phyloP scores from a whole-genome alignment of 2,888 invertebrate genomes.

The Drosophila recens region DNA sequence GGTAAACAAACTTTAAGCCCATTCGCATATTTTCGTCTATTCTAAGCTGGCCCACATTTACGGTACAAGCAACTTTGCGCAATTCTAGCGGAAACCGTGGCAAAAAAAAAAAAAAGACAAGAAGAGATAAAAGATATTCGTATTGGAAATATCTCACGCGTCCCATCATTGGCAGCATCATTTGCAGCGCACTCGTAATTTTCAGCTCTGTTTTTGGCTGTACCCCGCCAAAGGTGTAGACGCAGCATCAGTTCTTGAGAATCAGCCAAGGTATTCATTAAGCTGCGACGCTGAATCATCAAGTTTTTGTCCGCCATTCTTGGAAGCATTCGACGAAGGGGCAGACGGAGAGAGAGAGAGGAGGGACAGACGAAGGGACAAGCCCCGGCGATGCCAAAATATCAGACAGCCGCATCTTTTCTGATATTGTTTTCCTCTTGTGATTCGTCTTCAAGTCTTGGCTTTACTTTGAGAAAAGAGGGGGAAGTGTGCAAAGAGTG shows the following conservation, averaged over 20 bases:
- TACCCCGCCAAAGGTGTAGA: conserved; percentile 34
- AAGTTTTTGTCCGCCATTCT: conserved; percentile 56
- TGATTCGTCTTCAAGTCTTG: conserved; percentile 31
- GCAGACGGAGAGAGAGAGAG: background rate
- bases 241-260: conserved; percentile 74
- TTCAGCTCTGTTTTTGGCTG: conserved; percentile 47
- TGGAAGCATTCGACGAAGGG: conserved; percentile 45
- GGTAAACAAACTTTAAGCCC: conserved; percentile 73
- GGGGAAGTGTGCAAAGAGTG: conserved; percentile 12
- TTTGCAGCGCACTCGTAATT: conserved; percentile 70
- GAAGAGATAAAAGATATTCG: conserved; percentile 41
- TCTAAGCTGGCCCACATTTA: conserved; percentile 72
- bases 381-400: conserved; percentile 63
- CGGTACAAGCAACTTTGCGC: conserved; percentile 61
- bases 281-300: conserved; percentile 74
- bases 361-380: conserved; percentile 17
- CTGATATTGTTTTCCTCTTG: conserved; percentile 51
- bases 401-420: conserved; percentile 72
- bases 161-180: conserved; percentile 63
- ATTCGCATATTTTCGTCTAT: conserved; percentile 16
- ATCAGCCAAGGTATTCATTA: conserved; percentile 80
- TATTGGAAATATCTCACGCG: conserved; percentile 80
- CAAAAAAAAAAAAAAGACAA: background rate
- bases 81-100: conserved; percentile 68
- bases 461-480: conserved; percentile 34